Evolutionary conservation across 2,797 vertebrate species (phyloP).

Genomic region (Danio kyathit): DNA sequence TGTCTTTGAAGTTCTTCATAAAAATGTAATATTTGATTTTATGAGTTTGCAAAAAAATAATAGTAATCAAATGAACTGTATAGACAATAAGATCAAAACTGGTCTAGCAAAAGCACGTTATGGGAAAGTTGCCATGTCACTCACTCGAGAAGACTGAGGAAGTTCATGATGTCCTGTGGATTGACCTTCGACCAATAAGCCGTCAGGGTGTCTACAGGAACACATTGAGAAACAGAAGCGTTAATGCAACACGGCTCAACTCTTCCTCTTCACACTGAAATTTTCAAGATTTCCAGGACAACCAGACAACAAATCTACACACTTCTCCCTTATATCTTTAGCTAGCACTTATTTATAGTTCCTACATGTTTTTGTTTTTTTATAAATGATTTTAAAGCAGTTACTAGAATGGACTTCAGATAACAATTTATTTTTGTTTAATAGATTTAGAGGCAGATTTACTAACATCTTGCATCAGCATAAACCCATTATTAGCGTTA

Average conservation of each 20-base stretch:
- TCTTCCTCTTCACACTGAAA: background rate
- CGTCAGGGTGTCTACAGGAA: conserved; percentile 86
- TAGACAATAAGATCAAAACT: background rate
- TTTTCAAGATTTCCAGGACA: background rate
- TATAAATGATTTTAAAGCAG: background rate
- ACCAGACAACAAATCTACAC: background rate
- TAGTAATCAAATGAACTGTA: no score
- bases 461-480: no score
- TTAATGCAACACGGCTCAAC: background rate
- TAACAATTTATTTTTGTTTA: background rate
- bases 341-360: background rate
- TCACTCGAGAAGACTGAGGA: conserved; percentile 94
- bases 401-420: background rate
- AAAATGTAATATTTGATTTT: no score
- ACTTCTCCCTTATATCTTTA: no score
- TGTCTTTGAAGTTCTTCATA: no score
- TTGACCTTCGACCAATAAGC: conserved; percentile 95
- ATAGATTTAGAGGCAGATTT: background rate
- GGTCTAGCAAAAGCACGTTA: background rate
- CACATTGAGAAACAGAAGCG: conserved; percentile 38
- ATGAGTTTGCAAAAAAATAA: no score
- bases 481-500: no score
- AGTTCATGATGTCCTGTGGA: conserved; percentile 92
- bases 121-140: conserved; percentile 63
- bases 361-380: background rate